Evolutionary conservation across 2,797 vertebrate species (phyloP), one percentile per base, ranked within the genome.

Genomic region (Manis javanica): DNA sequence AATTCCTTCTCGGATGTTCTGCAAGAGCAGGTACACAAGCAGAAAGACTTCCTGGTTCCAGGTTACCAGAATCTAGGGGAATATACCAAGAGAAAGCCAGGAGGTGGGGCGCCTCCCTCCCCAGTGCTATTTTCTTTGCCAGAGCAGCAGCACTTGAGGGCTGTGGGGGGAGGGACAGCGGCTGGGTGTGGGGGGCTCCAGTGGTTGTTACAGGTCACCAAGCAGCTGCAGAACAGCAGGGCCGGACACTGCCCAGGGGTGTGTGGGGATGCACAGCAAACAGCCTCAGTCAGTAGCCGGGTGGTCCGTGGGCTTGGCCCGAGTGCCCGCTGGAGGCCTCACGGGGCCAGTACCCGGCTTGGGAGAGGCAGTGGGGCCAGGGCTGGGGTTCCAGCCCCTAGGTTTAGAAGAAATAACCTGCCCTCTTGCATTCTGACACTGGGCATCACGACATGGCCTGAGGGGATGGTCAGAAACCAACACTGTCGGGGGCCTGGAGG

Each of bases 391-490:
- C 77, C 51, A 34, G 34, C 78, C 71, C 55, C 16, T 59, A 84
- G 55, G 79, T 79, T 77, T 74, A 64, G 57, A 46, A 85, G 34
- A 57, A 92, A 42, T 5, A 24, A 46, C 53, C 63, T 16, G 63
- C 31, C 93, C 93, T 83, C 57, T 53, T 39, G 29, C 21, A 61
- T 57, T 90, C 81, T 81, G 61, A 86, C 53, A 61, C 64, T 11
- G 85, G 46, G 78, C 83, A 74, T 77, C 59, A 81, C 11, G 16
- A 85, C 84, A 94, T 19, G 21, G 88, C 94, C 95, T 3, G 34
- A 93, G 63, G 18, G 59, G 79, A 91, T 75, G 97, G 95, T 88
- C 81, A 95, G 92, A 95, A 89, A 89, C 83, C 85, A 92, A 66
- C 90, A 87, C 2, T 64, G 83, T 1, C 2, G 10, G 95, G 95